Conservation (phyloP, 1,140 invertebrate species). For the Bombus pascuorum region DNA sequence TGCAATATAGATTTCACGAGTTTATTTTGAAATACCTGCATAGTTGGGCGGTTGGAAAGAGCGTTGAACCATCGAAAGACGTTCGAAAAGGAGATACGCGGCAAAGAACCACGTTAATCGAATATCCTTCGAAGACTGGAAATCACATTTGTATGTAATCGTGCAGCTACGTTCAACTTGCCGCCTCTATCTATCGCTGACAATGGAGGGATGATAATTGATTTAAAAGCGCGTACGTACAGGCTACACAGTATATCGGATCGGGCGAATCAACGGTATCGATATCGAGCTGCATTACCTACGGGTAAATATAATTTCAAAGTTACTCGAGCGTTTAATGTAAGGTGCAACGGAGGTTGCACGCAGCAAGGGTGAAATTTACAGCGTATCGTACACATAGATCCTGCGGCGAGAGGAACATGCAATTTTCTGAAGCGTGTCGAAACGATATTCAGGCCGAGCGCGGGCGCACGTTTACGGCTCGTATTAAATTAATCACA, state of each 20-base stretch:
- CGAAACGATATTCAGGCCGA: constrained; percentile 13
- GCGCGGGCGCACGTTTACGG: neutral
- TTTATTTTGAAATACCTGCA: neutral
- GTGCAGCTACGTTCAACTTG: neutral
- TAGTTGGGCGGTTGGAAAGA: too few relatives aligned
- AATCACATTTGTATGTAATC: neutral
- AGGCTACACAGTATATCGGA: neutral
- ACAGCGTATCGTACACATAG: constrained; percentile 11
- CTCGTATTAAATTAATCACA: constrained; percentile 37
- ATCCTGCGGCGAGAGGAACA: constrained; percentile 17
- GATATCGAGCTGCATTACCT: constrained; percentile 20
- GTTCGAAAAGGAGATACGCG: too few relatives aligned
- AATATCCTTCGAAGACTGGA: neutral
- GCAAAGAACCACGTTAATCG: too few relatives aligned
- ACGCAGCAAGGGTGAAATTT: constrained; percentile 38
- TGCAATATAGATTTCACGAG: neutral
- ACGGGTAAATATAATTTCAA: constrained; percentile 48
- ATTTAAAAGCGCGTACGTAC: constrained; percentile 13
- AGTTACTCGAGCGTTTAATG: constrained; percentile 47
- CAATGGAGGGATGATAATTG: neutral
- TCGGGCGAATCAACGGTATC: neutral
- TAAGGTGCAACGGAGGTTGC: constrained; percentile 24
- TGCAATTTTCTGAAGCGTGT: constrained; percentile 41
- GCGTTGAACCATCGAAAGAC: too few relatives aligned
- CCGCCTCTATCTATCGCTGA: neutral